Conservation (phyloP, 2,113 vertebrate species). For the Rhodinocichla rosea region DNA sequence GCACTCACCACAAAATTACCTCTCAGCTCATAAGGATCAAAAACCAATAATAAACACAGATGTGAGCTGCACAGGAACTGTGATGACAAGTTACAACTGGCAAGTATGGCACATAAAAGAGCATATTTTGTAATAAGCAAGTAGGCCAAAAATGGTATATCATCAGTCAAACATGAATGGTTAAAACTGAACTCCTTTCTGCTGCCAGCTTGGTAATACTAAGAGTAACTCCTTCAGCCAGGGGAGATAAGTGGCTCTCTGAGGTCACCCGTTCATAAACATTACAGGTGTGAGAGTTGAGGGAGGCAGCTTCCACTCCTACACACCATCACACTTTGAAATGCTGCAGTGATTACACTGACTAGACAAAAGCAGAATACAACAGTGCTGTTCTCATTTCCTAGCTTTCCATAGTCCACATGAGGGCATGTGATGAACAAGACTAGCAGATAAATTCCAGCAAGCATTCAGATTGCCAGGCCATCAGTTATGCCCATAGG, state of each 20-base stretch:
- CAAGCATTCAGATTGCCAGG: rapidly evolving
- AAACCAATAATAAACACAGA: background rate
- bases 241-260: background rate
- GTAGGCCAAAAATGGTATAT: background rate
- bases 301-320: background rate
- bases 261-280: too few species aligned
- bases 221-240: background rate
- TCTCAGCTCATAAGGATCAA: background rate
- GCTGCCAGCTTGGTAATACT: background rate
- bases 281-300: background rate
- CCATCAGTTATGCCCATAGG: background rate
- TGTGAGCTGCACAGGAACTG: background rate
- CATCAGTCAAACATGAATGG: background rate
- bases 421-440: background rate
- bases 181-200: background rate
- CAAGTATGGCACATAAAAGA: background rate
- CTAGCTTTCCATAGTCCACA: background rate
- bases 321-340: background rate
- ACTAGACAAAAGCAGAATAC: background rate
- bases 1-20: background rate
- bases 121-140: background rate
- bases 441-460: background rate
- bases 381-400: background rate
- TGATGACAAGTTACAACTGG: background rate
- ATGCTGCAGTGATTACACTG: background rate